A percentile compares a stretch with the other conserved stretches of the same genome.
Evolutionary conservation across 35 echinoderm and acorn worm species (phyloP).

Genomic region (Strongylocentrotus purpuratus): DNA sequence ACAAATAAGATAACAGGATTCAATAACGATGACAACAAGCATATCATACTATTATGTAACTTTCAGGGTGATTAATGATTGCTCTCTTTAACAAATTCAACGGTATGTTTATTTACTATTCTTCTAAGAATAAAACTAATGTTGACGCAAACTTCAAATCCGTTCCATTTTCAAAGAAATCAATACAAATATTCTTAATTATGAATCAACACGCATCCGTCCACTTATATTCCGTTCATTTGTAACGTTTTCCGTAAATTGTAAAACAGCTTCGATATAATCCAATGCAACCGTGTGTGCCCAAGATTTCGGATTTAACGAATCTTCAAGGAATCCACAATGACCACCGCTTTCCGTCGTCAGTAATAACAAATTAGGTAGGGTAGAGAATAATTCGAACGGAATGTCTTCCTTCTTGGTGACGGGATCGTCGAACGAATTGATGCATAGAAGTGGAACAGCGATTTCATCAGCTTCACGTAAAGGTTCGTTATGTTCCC

Average conservation of each 20-base stretch:
- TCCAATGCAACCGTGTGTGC: slow-evolving; percentile 55
- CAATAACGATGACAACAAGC: too few relatives aligned
- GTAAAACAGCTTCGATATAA: slow-evolving; percentile 57
- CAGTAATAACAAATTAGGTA: slow-evolving; percentile 81
- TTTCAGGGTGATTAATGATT: too few relatives aligned
- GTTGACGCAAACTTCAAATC: too few relatives aligned
- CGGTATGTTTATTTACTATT: too few relatives aligned
- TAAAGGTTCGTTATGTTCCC: slow-evolving; percentile 88
- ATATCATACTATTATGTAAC: too few relatives aligned
- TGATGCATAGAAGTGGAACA: slow-evolving; percentile 87
- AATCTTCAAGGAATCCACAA: slow-evolving; percentile 62
- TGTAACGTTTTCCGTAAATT: slow-evolving; percentile 35
- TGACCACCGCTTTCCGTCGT: slow-evolving; percentile 80
- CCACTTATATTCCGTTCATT: slow-evolving; percentile 8
- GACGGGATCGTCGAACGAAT: slow-evolving; percentile 88
- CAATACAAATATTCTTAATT: neutral
- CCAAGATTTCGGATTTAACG: slow-evolving; percentile 51
- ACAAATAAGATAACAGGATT: too few relatives aligned
- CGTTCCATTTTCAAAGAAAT: too few relatives aligned
- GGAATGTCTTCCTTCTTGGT: slow-evolving; percentile 63
- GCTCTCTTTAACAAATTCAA: too few relatives aligned
- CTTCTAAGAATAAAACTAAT: too few relatives aligned
- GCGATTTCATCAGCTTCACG: slow-evolving; percentile 93
- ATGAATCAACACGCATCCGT: slow-evolving; percentile 22
- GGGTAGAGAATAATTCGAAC: slow-evolving; percentile 81